Conservation (phyloP, 2,113 vertebrate species). For the Laticauda laticaudata region DNA sequence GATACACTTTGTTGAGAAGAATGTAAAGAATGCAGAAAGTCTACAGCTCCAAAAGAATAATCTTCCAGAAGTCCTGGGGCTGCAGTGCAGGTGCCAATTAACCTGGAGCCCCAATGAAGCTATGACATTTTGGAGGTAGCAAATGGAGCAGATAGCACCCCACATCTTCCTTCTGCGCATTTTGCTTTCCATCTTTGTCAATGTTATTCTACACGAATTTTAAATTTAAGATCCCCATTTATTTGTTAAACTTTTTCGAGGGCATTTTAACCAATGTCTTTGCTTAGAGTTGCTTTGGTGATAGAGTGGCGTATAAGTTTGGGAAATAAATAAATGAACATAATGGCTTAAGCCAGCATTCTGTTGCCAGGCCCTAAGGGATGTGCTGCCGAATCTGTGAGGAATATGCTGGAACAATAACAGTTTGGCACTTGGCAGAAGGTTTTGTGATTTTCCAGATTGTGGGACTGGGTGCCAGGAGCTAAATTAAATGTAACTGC, state of each 20-base stretch:
- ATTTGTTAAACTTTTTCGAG: not conserved
- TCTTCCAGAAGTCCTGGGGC: not conserved
- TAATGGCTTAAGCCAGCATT: not conserved
- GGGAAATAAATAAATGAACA: not conserved
- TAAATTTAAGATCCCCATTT: not conserved
- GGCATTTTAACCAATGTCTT: not conserved
- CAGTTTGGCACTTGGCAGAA: not conserved
- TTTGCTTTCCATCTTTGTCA: not conserved
- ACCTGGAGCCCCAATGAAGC: not conserved
- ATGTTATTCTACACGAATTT: not conserved
- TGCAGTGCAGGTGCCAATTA: not conserved
- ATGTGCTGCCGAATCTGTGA: not conserved
- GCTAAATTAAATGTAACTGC: not conserved
- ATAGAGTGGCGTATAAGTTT: not conserved
- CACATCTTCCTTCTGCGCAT: not conserved
- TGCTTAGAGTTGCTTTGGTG: not conserved
- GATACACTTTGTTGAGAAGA: not conserved
- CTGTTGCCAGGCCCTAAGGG: not conserved
- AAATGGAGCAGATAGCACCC: not conserved
- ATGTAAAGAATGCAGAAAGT: not conserved
- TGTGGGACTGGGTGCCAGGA: not conserved
- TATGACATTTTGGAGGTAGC: not conserved
- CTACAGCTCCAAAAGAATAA: not conserved
- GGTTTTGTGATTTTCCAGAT: not conserved
- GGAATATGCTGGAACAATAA: not conserved